These are phyloP conservation scores for Lasiurus borealis DNA, from an alignment of 2,113 vertebrate species.

Conservation along the genomic window DNA sequence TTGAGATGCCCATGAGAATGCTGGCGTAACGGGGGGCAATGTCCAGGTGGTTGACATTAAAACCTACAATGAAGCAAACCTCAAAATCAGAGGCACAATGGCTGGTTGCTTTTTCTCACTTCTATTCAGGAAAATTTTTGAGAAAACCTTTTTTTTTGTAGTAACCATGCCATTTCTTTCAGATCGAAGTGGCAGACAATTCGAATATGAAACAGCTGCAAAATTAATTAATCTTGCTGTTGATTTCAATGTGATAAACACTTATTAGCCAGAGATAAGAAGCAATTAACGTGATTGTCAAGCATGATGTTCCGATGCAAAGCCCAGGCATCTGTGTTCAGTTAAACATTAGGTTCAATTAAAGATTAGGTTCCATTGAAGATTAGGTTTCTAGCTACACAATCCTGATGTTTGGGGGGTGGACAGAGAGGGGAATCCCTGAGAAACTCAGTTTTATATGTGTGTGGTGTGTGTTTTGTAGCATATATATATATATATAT, in stretches of 20 bases:
- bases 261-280: conserved; percentile 75
- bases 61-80: conserved; percentile 88
- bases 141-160: conserved; percentile 43
- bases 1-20: conserved; percentile 99
- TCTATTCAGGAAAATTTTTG: conserved; percentile 44
- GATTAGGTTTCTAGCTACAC: conserved; percentile 55
- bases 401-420: neutral
- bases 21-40: conserved; percentile 99
- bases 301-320: conserved; percentile 50
- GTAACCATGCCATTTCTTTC: conserved; percentile 62
- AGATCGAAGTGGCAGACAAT: conserved; percentile 45
- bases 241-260: conserved; percentile 50
- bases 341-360: neutral
- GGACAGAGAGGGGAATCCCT: neutral
- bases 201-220: conserved; percentile 64
- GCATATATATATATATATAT: no score
- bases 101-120: neutral
- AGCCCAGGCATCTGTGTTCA: neutral
- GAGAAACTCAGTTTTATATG: neutral
- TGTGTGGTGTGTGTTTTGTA: no score
- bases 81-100: conserved; percentile 38
- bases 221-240: conserved; percentile 72
- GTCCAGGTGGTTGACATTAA: conserved; percentile 98
- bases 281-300: conserved; percentile 65
- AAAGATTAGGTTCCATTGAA: conserved; percentile 54